Conservation (phyloP, 2,113 vertebrate species). For the Nycticryphes semicollaris region DNA sequence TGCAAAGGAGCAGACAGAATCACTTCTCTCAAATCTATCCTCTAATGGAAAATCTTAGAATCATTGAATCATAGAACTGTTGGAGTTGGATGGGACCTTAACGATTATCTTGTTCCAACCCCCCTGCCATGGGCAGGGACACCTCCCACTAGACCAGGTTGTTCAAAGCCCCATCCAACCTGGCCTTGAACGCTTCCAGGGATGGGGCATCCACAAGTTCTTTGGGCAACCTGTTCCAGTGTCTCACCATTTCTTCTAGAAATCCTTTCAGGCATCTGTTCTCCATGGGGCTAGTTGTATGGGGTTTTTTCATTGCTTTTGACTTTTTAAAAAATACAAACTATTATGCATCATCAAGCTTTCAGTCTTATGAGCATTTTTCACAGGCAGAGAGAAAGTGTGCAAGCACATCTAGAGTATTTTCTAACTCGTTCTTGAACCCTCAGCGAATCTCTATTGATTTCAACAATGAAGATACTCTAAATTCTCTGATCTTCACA, state of each 20-base stretch:
- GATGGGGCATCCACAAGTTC: no score
- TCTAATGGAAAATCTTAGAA: not conserved
- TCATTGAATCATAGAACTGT: no score
- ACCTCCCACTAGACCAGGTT: no score
- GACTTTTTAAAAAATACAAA: not conserved
- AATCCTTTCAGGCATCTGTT: not conserved
- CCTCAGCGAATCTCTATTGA: not conserved
- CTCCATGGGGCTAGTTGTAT: not conserved
- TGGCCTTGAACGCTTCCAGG: no score
- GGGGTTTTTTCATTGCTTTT: not conserved
- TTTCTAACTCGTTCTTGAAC: not conserved
- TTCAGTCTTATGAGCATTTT: not conserved
- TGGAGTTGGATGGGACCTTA: no score
- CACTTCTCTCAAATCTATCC: not conserved
- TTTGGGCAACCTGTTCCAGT: no score
- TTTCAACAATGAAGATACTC: not conserved
- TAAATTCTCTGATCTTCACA: not conserved
- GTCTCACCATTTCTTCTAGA: not conserved
- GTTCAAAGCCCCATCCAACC: no score
- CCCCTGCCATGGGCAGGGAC: no score
- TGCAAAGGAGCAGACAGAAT: not conserved
- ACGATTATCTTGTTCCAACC: no score
- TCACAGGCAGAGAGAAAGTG: not conserved
- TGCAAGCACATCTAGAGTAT: not conserved
- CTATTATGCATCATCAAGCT: not conserved